A percentile compares a stretch with the other conserved stretches of the same genome.
Conservation (phyloP, 2,888 invertebrate species). For the Brenthis ino region DNA sequence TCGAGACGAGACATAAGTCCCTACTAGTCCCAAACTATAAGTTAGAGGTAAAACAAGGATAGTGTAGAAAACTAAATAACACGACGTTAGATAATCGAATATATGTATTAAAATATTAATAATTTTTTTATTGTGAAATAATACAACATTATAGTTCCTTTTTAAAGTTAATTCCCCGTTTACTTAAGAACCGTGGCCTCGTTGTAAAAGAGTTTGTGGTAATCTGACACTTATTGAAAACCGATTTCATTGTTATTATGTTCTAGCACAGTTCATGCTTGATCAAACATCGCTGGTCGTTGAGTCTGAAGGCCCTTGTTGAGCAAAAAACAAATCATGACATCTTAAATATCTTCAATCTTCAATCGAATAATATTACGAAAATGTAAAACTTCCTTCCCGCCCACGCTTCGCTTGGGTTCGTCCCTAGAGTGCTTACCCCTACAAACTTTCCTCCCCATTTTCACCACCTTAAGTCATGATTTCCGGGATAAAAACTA, state of each 20-base stretch:
- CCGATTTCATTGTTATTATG: conserved; percentile 43
- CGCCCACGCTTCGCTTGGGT: too few species aligned
- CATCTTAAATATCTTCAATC: background rate
- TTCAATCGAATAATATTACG: background rate
- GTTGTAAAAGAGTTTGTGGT: conserved; percentile 55
- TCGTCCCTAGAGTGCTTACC: too few species aligned
- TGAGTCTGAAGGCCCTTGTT: conserved; percentile 16
- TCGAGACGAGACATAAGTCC: too few species aligned
- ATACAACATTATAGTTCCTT: background rate
- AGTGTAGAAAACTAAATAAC: too few species aligned
- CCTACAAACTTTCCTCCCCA: too few species aligned
- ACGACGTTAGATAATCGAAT: too few species aligned
- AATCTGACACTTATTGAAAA: conserved; percentile 62
- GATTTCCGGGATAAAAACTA: too few species aligned
- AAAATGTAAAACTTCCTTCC: too few species aligned
- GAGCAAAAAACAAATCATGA: conserved; percentile 3
- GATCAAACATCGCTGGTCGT: conserved; percentile 32
- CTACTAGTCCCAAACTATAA: too few species aligned
- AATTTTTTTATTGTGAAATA: background rate
- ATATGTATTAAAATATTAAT: too few species aligned
- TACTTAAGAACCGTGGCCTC: conserved; percentile 53
- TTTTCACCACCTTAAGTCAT: too few species aligned
- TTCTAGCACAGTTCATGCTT: conserved; percentile 40
- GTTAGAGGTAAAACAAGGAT: too few species aligned
- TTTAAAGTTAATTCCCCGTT: conserved; percentile 23